These are phyloP conservation scores for Leptocoma aspasia DNA, from an alignment of 2,113 vertebrate species.

Conservation along the genomic window DNA sequence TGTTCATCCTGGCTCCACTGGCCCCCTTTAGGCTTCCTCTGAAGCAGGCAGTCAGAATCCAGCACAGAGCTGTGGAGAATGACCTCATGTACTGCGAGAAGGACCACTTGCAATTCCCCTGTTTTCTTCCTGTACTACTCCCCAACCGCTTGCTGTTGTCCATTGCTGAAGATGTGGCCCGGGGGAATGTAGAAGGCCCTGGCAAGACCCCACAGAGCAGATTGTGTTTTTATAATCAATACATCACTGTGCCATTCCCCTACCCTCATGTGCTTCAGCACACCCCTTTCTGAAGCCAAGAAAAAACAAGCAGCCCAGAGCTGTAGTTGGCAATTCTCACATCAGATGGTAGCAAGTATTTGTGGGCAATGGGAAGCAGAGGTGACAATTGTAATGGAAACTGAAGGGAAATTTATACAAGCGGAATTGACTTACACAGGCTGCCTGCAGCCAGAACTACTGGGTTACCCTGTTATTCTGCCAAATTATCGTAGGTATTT, in stretches of 20 bases:
- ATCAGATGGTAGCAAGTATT: constrained; percentile 2
- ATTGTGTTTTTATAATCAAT: constrained; percentile 11
- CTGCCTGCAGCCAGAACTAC: neutral
- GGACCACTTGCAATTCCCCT: neutral
- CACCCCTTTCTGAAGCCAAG: neutral
- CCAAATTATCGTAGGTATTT: neutral
- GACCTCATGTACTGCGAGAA: accelerated
- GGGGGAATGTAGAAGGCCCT: neutral
- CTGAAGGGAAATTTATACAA: neutral
- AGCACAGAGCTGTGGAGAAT: neutral
- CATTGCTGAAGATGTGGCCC: neutral
- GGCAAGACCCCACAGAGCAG: constrained; percentile 1
- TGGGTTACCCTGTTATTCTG: neutral
- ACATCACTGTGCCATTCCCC: neutral
- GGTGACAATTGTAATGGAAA: neutral
- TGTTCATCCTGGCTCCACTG: neutral
- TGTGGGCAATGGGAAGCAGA: neutral
- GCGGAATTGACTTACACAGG: neutral
- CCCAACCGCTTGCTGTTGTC: neutral
- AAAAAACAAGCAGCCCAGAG: neutral
- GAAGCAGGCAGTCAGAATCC: neutral
- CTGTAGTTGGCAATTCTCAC: neutral
- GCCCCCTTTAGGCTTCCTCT: neutral
- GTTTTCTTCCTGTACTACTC: neutral
- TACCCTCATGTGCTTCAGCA: neutral